A percentile compares a stretch with the other conserved stretches of the same genome.
Evolutionary conservation across 2,113 vertebrate genomes (phyloP).

Genomic region (Diadophis punctatus): DNA sequence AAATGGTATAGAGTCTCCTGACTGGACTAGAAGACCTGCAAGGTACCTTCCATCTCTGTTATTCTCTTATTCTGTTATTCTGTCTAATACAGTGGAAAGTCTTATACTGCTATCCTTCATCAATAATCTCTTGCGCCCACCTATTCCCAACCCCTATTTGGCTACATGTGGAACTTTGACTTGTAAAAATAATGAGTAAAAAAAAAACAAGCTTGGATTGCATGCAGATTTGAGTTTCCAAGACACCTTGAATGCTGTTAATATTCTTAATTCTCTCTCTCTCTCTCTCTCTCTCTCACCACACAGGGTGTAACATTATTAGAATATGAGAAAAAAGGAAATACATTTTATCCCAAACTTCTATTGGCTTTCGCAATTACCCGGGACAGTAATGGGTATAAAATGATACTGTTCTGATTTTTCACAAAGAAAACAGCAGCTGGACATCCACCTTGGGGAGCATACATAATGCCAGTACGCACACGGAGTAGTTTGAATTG

Average conservation of each 20-base stretch:
- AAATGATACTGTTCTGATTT: neutral
- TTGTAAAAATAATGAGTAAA: neutral
- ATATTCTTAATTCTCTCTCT: neutral
- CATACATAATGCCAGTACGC: neutral
- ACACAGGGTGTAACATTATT: neutral
- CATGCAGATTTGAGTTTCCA: neutral
- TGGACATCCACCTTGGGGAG: neutral
- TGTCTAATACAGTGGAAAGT: neutral
- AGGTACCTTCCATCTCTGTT: neutral
- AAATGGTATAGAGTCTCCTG: neutral
- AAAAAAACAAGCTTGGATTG: neutral
- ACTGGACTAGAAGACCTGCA: neutral
- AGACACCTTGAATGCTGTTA: neutral
- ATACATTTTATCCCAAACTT: neutral
- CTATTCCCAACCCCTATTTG: neutral
- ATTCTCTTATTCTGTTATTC: neutral
- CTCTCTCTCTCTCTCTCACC: neutral
- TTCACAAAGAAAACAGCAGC: neutral
- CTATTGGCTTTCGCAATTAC: neutral
- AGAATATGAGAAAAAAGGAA: neutral
- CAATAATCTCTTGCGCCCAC: neutral
- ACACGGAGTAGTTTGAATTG: slow-evolving; percentile 6
- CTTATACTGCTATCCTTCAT: neutral
- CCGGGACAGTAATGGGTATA: neutral
- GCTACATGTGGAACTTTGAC: neutral